Percentiles rank a stretch among this genome's conserved stretches.
These are phyloP conservation scores for Amazona vittata DNA, from an alignment of 2,113 vertebrate species.

Conservation along the genomic window DNA sequence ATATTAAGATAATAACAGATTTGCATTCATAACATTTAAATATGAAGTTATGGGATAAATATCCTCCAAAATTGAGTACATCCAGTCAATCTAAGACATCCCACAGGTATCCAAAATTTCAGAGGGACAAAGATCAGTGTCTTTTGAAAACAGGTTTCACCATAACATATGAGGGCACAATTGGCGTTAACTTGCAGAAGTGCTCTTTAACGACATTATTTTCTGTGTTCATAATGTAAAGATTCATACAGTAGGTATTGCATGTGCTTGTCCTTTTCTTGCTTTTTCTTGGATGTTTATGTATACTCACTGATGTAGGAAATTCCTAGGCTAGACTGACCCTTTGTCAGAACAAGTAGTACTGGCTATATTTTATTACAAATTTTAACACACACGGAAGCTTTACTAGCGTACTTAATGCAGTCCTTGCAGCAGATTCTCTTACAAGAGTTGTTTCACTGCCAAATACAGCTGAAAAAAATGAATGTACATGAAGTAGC, in stretches of 20 bases:
- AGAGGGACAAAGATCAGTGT: rapidly evolving
- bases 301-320: not conserved
- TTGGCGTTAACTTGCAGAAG: not conserved
- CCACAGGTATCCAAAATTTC: not conserved
- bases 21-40: not conserved
- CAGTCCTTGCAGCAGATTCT: not conserved
- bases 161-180: not conserved
- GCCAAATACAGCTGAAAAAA: not conserved
- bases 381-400: not conserved
- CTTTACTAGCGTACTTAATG: not conserved
- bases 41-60: not conserved
- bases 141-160: not conserved
- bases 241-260: not conserved
- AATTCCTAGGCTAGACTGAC: not conserved
- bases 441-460: not conserved
- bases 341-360: not conserved
- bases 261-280: not conserved
- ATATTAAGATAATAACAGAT: not conserved
- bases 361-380: not conserved
- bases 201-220: not conserved
- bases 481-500: not conserved
- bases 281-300: not conserved
- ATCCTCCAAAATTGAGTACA: not conserved
- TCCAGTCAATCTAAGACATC: not conserved
- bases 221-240: not conserved